phyloP scores from a whole-genome alignment of 2,113 vertebrate genomes.

The Pholis gunnellus region DNA sequence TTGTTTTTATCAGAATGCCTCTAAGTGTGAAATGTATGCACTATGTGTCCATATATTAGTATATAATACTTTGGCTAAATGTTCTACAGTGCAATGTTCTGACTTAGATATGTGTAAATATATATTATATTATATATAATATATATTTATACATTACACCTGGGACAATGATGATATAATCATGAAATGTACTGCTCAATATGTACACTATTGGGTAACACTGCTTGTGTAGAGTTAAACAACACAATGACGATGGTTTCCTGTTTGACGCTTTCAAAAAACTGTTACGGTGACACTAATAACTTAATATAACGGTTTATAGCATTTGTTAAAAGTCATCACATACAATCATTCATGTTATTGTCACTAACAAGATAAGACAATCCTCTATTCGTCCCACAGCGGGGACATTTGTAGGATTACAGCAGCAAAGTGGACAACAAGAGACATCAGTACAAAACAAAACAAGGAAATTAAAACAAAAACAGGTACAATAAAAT shows the following conservation, averaged over 20 bases:
- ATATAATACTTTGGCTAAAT: not conserved
- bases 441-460: too few species aligned
- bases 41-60: not conserved
- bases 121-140: too few species aligned
- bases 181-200: not conserved
- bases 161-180: not conserved
- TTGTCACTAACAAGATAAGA: not conserved
- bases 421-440: too few species aligned
- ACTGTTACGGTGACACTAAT: not conserved
- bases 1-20: not conserved
- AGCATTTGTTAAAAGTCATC: too few species aligned
- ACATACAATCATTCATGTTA: not conserved
- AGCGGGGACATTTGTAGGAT: too few species aligned
- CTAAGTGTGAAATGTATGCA: not conserved
- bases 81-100: not conserved
- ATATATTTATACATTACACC: not conserved
- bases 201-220: not conserved
- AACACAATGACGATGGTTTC: not conserved
- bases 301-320: not conserved
- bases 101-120: not conserved
- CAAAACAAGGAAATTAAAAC: too few species aligned
- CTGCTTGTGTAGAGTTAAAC: not conserved
- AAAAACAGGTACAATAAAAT: too few species aligned
- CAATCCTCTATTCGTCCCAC: too few species aligned
- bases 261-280: not conserved